Base-by-base conservation (phyloP, 92 coral and sea anemone genomes). In the Porites rus region DNA sequence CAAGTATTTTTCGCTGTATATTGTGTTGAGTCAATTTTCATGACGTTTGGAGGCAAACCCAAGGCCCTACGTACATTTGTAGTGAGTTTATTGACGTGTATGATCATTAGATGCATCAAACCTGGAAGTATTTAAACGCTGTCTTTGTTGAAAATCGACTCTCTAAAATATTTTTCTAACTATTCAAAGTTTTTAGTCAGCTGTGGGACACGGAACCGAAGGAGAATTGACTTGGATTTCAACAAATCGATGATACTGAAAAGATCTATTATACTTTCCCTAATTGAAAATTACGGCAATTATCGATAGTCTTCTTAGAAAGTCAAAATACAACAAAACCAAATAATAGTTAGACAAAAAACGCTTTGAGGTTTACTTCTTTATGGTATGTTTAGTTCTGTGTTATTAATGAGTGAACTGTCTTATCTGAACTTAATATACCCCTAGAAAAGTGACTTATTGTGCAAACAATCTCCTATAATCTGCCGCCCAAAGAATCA, bases 381-480 rank as follows among this genome's bases (percentile, higher is more conserved):
- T 60, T 13, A 0, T 9, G 9, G 38, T 77, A 9, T 52, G 51
- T 16, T 51, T 6, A 16, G 50, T 17, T 21, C 67, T 63, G 62
- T 79, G 74, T 79, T 79, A 10, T 50, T 13, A 51, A 79, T 63
- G 67, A 79, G 51, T 51, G 51, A 51, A 66, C 52, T 4, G 58
- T 16, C n/a, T 21, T 22, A 66, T 24, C 52, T 62, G 51, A 10
- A 16, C 52, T 24, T 79, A 52, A 51, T 22, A 53, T 79, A 65
- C 52, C 16, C 65, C 25, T 56, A 6, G 38, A 19, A 54, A 53
- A 46, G 20, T 52, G 52, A 79, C 25, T 65, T 51, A 52, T 67
- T 79, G 24, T 66, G 51, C 75, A 79, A 79, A 79, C 64, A 51
- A 31, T 8, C 14, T 10, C n/a, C 53, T 74, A 51, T 28, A 19